These are phyloP conservation scores for Stenodema calcarata DNA, from an alignment of 2,888 invertebrate species.

Conservation along the genomic window DNA sequence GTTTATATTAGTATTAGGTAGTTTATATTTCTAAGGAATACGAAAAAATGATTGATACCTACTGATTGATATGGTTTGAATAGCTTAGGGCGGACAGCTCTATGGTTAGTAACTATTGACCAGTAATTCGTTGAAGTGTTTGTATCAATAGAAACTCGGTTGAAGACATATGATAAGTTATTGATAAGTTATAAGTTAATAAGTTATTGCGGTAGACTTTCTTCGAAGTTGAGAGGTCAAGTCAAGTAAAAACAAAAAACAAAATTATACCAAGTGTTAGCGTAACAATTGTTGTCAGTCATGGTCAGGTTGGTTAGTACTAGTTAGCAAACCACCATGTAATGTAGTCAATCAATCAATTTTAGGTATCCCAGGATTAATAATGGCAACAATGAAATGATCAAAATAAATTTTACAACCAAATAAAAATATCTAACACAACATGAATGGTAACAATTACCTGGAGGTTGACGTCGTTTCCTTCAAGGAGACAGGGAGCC, in stretches of 20 bases:
- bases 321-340: neutral
- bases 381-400: neutral
- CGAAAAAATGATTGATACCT: neutral
- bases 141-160: too few species aligned
- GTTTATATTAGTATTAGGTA: neutral
- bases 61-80: neutral
- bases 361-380: neutral
- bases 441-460: constrained; percentile 44
- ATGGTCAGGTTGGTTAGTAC: too few species aligned
- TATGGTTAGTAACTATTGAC: too few species aligned
- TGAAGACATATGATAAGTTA: too few species aligned
- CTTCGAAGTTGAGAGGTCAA: too few species aligned
- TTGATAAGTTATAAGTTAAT: too few species aligned
- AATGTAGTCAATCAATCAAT: neutral
- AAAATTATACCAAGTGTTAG: too few species aligned
- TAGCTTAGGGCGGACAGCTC: neutral
- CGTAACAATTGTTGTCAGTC: too few species aligned
- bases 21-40: neutral
- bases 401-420: neutral
- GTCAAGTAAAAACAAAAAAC: too few species aligned
- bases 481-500: neutral
- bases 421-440: neutral
- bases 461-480: neutral
- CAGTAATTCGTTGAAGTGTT: too few species aligned
- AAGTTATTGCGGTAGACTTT: too few species aligned